Percentiles rank a stretch among this genome's conserved stretches.
These are phyloP conservation scores for Silurus lanzhouensis DNA, from an alignment of 2,797 vertebrate genomes.

Conservation along the genomic window DNA sequence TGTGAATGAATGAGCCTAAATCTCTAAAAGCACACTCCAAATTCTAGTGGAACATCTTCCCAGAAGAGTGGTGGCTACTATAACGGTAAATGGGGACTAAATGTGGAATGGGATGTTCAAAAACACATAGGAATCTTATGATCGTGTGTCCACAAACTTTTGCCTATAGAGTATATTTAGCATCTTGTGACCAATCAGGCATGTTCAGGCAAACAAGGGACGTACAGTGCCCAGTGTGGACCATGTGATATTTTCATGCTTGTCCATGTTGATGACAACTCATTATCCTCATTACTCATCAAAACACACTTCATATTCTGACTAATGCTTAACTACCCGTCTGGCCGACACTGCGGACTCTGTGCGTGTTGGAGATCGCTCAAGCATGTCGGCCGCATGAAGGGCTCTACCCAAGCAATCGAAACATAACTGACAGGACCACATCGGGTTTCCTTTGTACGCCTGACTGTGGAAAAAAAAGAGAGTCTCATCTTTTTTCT, in stretches of 20 bases:
- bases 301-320: slow-evolving; percentile 28
- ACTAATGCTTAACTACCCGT: slow-evolving; percentile 18
- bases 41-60: too few relatives aligned
- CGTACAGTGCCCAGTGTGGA: background rate
- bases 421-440: slow-evolving; percentile 65
- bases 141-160: too few relatives aligned
- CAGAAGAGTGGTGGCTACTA: too few relatives aligned
- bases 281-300: slow-evolving; percentile 30
- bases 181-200: background rate
- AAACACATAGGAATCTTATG: too few relatives aligned
- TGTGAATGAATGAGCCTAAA: too few relatives aligned
- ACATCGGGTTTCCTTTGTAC: slow-evolving; percentile 50
- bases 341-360: slow-evolving; percentile 25
- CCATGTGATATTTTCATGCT: slow-evolving; percentile 29
- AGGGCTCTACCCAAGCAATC: slow-evolving; percentile 59
- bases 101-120: too few relatives aligned
- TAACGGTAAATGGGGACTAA: too few relatives aligned
- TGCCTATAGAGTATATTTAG: too few relatives aligned
- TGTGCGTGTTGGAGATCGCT: slow-evolving; percentile 46
- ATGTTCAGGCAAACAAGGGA: background rate
- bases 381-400: slow-evolving; percentile 62
- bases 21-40: too few relatives aligned
- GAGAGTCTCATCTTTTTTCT: slow-evolving; percentile 30
- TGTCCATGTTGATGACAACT: slow-evolving; percentile 20
- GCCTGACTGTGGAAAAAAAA: slow-evolving; percentile 32